phyloP scores from a whole-genome alignment of 1,140 invertebrate species.

The Sminthurinus signatus region DNA sequence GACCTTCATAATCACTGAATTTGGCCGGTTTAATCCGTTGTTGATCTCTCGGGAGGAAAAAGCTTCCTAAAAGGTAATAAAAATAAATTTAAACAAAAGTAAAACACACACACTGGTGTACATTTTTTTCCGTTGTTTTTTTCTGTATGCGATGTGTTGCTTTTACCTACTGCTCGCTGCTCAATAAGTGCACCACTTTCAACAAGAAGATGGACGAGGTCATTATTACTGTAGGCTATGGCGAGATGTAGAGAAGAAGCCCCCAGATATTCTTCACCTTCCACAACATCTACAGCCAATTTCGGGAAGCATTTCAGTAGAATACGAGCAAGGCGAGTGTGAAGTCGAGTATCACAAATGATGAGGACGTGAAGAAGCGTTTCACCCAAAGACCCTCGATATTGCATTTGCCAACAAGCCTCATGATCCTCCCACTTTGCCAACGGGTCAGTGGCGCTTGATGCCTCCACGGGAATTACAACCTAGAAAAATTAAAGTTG shows the following conservation, averaged over 20 bases:
- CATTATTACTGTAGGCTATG: constrained; percentile 93
- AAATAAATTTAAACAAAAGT: constrained; percentile 43
- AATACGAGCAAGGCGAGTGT: constrained; percentile 76
- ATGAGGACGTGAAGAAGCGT: constrained; percentile 89
- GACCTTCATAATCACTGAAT: constrained; percentile 87
- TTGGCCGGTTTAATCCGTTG: constrained; percentile 64
- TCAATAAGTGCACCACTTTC: constrained; percentile 83
- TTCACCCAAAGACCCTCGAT: constrained; percentile 72
- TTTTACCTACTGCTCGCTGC: constrained; percentile 82
- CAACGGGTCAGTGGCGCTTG: constrained; percentile 70
- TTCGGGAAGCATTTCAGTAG: constrained; percentile 86
- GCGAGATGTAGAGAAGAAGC: constrained; percentile 91
- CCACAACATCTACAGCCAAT: constrained; percentile 85
- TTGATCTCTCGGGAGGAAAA: constrained; percentile 87
- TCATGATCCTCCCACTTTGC: constrained; percentile 81
- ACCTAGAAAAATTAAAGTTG: constrained; percentile 49
- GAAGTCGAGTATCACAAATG: constrained; percentile 84
- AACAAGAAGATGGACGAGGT: constrained; percentile 86
- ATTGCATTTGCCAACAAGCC: constrained; percentile 95
- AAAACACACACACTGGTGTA: constrained; percentile 9
- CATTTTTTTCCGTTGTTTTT: no score
- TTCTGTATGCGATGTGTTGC: no score
- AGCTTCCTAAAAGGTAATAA: constrained; percentile 73
- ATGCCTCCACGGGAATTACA: constrained; percentile 72
- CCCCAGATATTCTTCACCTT: constrained; percentile 91